phyloP scores from a whole-genome alignment of 2,888 invertebrate genomes.

The Empis livida region DNA sequence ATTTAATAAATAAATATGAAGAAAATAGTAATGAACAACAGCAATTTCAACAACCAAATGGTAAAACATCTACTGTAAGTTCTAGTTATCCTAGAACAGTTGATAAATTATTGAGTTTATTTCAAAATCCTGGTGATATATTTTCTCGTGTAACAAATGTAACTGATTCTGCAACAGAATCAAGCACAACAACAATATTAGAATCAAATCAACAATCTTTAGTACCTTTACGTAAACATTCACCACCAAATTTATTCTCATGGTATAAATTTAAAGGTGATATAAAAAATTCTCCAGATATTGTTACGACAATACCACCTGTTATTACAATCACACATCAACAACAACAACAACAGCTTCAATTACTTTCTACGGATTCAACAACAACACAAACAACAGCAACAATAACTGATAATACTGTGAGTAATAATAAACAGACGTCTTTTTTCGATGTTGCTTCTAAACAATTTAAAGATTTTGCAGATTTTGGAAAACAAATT shows the following conservation, averaged over 20 bases:
- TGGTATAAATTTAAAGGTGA: conserved; percentile 3
- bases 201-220: conserved; percentile 10
- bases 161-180: conserved; percentile 23
- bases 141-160: conserved; percentile 39
- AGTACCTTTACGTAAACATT: conserved; percentile 6
- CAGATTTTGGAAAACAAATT: conserved; percentile 25
- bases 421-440: conserved; percentile 11
- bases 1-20: too few relatives aligned
- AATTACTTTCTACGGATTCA: conserved; percentile 9
- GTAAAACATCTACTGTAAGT: conserved; percentile 33
- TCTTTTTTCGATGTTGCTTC: conserved; percentile 31
- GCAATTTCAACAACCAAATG: conserved; percentile 7
- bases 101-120: conserved; percentile 50
- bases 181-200: conserved; percentile 15
- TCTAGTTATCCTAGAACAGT: conserved; percentile 41
- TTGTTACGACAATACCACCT: conserved; percentile 4
- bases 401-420: conserved; percentile 6
- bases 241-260: conserved; percentile 8
- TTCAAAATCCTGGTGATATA: conserved; percentile 48
- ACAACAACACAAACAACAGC: conserved; percentile 15
- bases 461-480: conserved; percentile 28
- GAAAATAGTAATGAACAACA: neutral
- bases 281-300: neutral
- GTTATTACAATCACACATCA: conserved; percentile 5
- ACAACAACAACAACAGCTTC: conserved; percentile 6